Percentiles rank a stretch among this genome's conserved stretches.
These are phyloP conservation scores for Eupelmus urozonus DNA, from an alignment of 2,888 invertebrate species.

Conservation along the genomic window DNA sequence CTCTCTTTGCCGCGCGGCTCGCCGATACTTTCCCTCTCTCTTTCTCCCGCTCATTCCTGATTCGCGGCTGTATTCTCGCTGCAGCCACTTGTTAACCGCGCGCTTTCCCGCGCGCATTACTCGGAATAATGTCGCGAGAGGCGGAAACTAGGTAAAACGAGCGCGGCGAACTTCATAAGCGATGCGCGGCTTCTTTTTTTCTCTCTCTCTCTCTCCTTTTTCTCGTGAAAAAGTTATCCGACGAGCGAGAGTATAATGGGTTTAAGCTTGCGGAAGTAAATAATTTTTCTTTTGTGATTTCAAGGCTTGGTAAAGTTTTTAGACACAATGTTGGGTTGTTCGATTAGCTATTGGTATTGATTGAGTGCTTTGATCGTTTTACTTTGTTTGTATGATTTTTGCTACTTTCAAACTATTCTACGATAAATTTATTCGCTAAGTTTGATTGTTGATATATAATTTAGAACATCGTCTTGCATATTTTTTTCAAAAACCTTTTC, in stretches of 20 bases:
- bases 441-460: no score
- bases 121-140: conserved; percentile 58
- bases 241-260: conserved; percentile 2
- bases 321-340: not conserved
- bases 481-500: no score
- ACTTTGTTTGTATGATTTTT: no score
- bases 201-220: not conserved
- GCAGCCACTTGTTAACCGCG: conserved; percentile 68
- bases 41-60: conserved; percentile 49
- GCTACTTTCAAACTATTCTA: no score
- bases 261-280: not conserved
- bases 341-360: not conserved
- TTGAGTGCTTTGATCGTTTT: not conserved
- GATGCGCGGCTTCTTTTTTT: conserved; percentile 17
- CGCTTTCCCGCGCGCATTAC: conserved; percentile 56
- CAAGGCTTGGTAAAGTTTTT: not conserved
- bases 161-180: conserved; percentile 51
- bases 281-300: not conserved
- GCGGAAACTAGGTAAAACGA: conserved; percentile 58
- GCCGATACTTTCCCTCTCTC: conserved; percentile 25
- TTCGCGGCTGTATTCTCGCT: conserved; percentile 50
- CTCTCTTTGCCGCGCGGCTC: conserved; percentile 3
- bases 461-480: no score
- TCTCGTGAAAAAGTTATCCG: conserved; percentile 25
- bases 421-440: no score